A percentile compares a stretch with the other conserved stretches of the same genome.
Evolutionary conservation across 2,797 vertebrate species (phyloP).

Genomic region (Anomalospiza imberbis): DNA sequence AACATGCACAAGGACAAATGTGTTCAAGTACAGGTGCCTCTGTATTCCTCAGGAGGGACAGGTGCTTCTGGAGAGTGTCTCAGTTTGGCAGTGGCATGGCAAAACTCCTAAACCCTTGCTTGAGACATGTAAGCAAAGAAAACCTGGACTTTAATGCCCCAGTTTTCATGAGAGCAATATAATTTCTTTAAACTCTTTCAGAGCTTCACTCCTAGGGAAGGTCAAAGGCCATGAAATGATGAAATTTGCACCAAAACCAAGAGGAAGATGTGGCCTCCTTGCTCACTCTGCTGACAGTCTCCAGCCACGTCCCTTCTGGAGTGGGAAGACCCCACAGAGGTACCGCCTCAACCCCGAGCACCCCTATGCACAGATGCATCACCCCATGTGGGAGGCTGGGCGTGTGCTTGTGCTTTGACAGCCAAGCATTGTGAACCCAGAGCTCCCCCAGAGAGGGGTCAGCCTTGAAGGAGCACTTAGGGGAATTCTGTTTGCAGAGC

Average conservation of each 20-base stretch:
- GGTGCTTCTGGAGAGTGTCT: not conserved
- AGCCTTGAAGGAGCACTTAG: not conserved
- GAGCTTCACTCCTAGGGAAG: not conserved
- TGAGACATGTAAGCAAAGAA: not conserved
- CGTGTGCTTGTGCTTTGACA: not conserved
- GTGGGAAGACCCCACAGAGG: not conserved
- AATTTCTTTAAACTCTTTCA: not conserved
- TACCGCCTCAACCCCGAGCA: fast-evolving
- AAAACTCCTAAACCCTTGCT: not conserved
- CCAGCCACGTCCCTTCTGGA: not conserved
- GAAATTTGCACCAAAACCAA: not conserved
- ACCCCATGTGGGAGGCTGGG: fast-evolving
- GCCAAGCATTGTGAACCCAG: not conserved
- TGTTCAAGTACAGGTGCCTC: not conserved
- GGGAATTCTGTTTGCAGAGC: not conserved
- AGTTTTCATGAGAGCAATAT: not conserved
- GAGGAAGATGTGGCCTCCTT: not conserved
- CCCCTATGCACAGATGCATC: not conserved
- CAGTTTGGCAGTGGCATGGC: not conserved
- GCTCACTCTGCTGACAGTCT: not conserved
- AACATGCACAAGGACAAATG: not conserved
- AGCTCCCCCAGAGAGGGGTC: not conserved
- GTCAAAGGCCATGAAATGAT: not conserved
- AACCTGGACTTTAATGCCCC: not conserved
- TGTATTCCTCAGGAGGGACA: not conserved